A percentile compares a stretch with the other conserved stretches of the same genome.
Conservation (phyloP, 1,140 invertebrate genomes). For the Megathymus violae region DNA sequence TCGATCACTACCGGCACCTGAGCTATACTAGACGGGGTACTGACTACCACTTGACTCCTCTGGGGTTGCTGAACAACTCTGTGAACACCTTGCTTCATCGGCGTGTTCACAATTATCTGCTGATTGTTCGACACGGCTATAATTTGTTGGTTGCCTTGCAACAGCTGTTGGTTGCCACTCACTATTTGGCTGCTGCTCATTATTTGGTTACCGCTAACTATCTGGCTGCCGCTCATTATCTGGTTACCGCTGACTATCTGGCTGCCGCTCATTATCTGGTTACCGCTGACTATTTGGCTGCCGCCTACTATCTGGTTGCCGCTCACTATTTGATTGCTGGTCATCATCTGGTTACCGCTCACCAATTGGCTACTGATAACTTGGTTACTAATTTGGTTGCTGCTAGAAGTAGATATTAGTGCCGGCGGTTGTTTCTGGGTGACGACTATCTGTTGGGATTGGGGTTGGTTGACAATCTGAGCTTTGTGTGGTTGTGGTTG, state of each 20-base stretch:
- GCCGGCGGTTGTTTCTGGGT: conserved; percentile 72
- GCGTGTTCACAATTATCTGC: conserved; percentile 71
- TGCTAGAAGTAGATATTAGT: conserved; percentile 61
- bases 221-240: conserved; percentile 44
- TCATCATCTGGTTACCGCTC: conserved; percentile 53
- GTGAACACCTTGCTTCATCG: conserved; percentile 61
- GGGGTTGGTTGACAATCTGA: conserved; percentile 68
- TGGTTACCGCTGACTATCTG: no score
- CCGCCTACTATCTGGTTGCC: no score
- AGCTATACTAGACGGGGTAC: conserved; percentile 34
- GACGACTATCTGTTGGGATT: conserved; percentile 71
- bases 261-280: no score
- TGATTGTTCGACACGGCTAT: conserved; percentile 73
- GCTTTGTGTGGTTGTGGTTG: conserved; percentile 80
- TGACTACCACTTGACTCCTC: conserved; percentile 49
- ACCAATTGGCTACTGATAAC: conserved; percentile 53
- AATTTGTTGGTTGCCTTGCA: conserved; percentile 71
- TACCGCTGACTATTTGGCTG: no score
- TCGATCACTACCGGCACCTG: conserved; percentile 41
- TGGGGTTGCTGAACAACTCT: conserved; percentile 64
- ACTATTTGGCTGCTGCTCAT: conserved; percentile 64
- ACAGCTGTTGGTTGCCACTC: conserved; percentile 67
- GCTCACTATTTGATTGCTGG: no score
- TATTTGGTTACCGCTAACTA: conserved; percentile 57
- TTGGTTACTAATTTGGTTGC: conserved; percentile 66